Conservation (phyloP, 2,888 invertebrate species). For the Yponomeuta malinellus region DNA sequence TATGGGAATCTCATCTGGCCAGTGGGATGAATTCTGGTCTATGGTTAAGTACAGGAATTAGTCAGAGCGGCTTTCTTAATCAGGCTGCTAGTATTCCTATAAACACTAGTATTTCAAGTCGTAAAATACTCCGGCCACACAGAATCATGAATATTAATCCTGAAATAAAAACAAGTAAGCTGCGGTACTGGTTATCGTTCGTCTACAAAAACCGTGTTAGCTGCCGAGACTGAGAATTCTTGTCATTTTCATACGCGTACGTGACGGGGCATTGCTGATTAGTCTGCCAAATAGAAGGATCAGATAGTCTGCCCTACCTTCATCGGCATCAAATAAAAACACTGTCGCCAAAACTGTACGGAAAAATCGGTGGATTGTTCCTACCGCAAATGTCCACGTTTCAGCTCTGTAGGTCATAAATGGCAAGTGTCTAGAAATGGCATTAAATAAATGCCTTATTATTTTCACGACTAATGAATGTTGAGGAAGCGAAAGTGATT, state of each 20-base stretch:
- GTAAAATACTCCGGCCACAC: not conserved
- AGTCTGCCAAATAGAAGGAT: not conserved
- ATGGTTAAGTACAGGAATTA: slow-evolving; percentile 14
- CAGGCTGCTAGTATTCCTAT: not conserved
- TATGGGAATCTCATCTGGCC: too few relatives aligned
- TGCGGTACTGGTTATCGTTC: not conserved
- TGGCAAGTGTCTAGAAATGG: too few relatives aligned
- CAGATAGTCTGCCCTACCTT: not conserved
- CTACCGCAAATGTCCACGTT: too few relatives aligned
- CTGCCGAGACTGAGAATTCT: slow-evolving; percentile 20
- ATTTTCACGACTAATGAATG: too few relatives aligned
- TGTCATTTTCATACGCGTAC: slow-evolving; percentile 53
- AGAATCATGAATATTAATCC: slow-evolving; percentile 3
- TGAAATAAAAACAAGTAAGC: not conserved
- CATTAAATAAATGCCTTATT: too few relatives aligned
- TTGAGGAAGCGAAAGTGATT: too few relatives aligned
- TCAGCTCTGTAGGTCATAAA: too few relatives aligned
- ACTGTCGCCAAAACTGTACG: too few relatives aligned
- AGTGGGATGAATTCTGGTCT: not conserved
- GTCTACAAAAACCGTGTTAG: not conserved
- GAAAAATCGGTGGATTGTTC: too few relatives aligned
- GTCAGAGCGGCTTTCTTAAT: not conserved
- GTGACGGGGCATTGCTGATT: slow-evolving; percentile 56
- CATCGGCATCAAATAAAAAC: not conserved
- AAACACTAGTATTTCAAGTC: slow-evolving; percentile 1